Evolutionary conservation across 2,888 invertebrate species (phyloP).

Genomic region (Capitulum mitella): DNA sequence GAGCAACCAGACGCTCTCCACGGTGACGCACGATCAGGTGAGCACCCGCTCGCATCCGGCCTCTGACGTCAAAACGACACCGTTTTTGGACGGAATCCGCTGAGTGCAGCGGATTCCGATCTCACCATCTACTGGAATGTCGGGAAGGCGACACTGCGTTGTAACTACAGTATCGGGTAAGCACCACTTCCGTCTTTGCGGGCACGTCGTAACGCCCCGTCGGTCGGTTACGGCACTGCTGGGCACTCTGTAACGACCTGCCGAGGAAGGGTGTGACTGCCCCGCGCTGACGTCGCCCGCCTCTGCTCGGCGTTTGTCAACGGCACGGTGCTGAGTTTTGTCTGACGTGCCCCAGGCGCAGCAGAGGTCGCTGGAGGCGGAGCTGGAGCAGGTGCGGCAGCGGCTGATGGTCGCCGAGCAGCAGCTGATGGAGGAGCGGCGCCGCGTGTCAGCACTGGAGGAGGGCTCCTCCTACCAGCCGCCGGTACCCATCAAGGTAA

Average conservation of each 20-base stretch:
- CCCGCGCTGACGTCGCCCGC: too few species aligned
- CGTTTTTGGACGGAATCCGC: too few species aligned
- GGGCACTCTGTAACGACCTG: too few species aligned
- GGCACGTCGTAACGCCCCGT: too few species aligned
- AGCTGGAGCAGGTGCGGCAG: constrained; percentile 19
- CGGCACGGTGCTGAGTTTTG: background rate
- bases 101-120: too few species aligned
- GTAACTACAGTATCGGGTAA: too few species aligned
- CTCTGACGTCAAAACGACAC: too few species aligned
- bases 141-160: too few species aligned
- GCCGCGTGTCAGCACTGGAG: background rate
- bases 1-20: constrained; percentile 14
- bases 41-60: background rate
- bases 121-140: too few species aligned
- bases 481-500: background rate
- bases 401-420: constrained; percentile 2
- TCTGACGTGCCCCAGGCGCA: background rate
- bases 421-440: background rate
- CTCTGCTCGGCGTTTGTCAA: background rate
- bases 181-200: too few species aligned
- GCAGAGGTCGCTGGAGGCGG: background rate
- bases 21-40: background rate
- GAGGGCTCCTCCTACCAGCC: background rate
- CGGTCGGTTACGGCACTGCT: too few species aligned
- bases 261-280: too few species aligned